Evolutionary conservation across 2,797 vertebrate genomes (phyloP).

Genomic region (Passerculus sandwichensis): DNA sequence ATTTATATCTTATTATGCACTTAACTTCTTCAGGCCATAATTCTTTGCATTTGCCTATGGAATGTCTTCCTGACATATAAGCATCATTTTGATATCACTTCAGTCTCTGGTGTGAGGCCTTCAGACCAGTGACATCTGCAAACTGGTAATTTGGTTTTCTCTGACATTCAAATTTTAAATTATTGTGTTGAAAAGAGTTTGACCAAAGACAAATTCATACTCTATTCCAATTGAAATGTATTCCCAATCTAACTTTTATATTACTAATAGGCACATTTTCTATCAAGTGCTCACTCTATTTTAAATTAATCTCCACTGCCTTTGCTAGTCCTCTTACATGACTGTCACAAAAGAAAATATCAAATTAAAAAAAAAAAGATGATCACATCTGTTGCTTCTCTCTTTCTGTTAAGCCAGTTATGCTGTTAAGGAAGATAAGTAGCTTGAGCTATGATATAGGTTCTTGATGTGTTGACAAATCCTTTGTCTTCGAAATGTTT

Average conservation of each 20-base stretch:
- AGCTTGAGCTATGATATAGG: background rate
- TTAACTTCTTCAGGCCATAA: background rate
- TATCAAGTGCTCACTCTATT: background rate
- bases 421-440: background rate
- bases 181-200: background rate
- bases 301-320: background rate
- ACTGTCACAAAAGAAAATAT: background rate
- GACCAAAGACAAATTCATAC: background rate
- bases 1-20: background rate
- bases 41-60: background rate
- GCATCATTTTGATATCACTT: background rate
- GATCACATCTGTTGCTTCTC: background rate
- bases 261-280: background rate
- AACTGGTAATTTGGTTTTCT: background rate
- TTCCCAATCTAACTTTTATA: background rate
- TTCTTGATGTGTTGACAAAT: background rate
- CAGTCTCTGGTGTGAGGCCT: background rate
- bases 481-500: background rate
- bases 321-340: background rate
- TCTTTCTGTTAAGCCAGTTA: background rate
- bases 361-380: background rate
- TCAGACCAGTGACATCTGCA: background rate
- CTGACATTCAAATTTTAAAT: background rate
- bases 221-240: background rate
- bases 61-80: background rate